A percentile compares a stretch with the other conserved stretches of the same genome.
phyloP scores from a whole-genome alignment of 2,113 vertebrate genomes.

The Limanda limanda region DNA sequence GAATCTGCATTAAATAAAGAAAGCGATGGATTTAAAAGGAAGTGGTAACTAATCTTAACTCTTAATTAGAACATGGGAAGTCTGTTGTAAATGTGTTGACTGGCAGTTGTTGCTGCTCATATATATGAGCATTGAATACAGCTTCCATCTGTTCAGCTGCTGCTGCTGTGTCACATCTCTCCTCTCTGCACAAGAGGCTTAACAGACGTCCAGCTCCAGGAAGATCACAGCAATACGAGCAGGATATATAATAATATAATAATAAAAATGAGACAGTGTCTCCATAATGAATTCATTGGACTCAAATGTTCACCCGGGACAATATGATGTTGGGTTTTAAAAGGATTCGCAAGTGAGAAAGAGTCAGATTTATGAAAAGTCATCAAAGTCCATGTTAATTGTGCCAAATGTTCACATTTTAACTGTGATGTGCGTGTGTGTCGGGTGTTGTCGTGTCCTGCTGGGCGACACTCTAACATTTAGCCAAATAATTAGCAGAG shows the following conservation, averaged over 20 bases:
- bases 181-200: background rate
- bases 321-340: background rate
- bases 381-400: no score
- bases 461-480: conserved; percentile 29
- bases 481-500: conserved; percentile 26
- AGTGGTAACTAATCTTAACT: background rate
- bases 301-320: background rate
- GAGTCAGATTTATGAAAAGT: background rate
- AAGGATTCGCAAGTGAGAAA: background rate
- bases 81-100: conserved; percentile 19
- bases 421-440: background rate
- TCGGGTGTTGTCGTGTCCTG: conserved; percentile 28
- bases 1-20: background rate
- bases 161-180: background rate
- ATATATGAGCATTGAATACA: background rate
- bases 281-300: background rate
- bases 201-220: conserved; percentile 5
- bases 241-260: background rate
- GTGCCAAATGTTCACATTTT: background rate
- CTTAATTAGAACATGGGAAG: conserved; percentile 8
- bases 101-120: background rate
- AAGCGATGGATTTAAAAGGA: background rate
- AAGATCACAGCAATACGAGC: conserved; percentile 7
- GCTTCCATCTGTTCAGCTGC: conserved; percentile 41
- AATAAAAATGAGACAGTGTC: background rate